A percentile compares a stretch with the other conserved stretches of the same genome.
phyloP scores from a whole-genome alignment of 2,888 invertebrate genomes.

The Reticulitermes lucifugus region DNA sequence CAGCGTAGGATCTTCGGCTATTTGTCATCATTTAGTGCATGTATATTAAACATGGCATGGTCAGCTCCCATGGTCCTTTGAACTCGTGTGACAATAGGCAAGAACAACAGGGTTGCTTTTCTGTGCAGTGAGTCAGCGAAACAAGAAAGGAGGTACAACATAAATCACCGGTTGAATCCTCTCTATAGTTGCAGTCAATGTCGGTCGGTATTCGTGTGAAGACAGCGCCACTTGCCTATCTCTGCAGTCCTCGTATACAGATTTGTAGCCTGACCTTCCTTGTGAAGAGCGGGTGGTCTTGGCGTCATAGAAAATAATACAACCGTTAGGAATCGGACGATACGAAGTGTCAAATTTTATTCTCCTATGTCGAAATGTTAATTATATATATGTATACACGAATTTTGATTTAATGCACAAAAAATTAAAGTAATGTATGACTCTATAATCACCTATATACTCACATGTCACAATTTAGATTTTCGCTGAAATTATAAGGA shows the following conservation, averaged over 20 bases:
- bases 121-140: conserved; percentile 18
- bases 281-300: background rate
- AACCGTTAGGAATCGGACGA: background rate
- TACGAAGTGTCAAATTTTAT: no score
- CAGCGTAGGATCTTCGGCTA: background rate
- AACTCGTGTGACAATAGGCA: background rate
- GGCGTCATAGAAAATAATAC: background rate
- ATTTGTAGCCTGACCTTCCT: background rate
- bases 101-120: background rate
- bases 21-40: conserved; percentile 23
- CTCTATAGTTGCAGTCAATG: background rate
- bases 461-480: no score
- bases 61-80: conserved; percentile 13
- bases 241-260: background rate
- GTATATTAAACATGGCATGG: background rate
- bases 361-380: no score
- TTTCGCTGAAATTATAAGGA: no score
- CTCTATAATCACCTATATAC: no score
- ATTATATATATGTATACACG: no score
- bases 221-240: background rate
- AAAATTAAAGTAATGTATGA: no score
- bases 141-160: conserved; percentile 5
- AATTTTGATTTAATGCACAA: no score
- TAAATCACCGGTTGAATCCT: background rate
- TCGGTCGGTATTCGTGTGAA: conserved; percentile 3